Evolutionary conservation across 2,797 vertebrate genomes (phyloP).

Genomic region (Basileuterus tristriatus): DNA sequence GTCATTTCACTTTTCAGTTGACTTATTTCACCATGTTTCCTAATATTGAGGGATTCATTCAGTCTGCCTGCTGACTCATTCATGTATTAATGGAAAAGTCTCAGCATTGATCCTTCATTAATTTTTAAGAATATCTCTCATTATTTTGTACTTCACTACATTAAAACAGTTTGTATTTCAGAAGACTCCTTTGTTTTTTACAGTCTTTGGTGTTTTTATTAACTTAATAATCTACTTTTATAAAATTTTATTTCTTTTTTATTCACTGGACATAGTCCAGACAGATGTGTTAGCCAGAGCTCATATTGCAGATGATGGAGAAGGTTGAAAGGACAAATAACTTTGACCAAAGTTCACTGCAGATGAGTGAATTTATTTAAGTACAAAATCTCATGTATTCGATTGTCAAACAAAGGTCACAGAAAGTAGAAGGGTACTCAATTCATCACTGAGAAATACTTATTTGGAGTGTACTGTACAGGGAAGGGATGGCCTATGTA

Average conservation of each 20-base stretch:
- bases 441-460: not conserved
- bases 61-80: not conserved
- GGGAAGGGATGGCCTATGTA: not conserved
- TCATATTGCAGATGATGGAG: not conserved
- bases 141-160: not conserved
- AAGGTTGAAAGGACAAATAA: not conserved
- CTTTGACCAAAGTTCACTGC: not conserved
- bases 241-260: not conserved
- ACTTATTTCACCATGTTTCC: not conserved
- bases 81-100: not conserved
- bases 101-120: slow-evolving; percentile 17
- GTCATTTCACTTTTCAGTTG: not conserved
- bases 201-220: not conserved
- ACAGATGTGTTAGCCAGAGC: not conserved
- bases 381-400: too few species aligned
- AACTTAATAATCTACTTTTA: not conserved
- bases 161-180: not conserved
- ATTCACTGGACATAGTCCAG: not conserved
- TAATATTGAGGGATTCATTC: not conserved
- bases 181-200: not conserved
- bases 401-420: not conserved
- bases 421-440: not conserved
- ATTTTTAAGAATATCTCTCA: slow-evolving; percentile 34
- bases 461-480: not conserved
- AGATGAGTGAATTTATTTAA: not conserved